These are phyloP conservation scores for Caenorhabditis japonica DNA, from an alignment of 2,888 invertebrate genomes.

Conservation along the genomic window DNA sequence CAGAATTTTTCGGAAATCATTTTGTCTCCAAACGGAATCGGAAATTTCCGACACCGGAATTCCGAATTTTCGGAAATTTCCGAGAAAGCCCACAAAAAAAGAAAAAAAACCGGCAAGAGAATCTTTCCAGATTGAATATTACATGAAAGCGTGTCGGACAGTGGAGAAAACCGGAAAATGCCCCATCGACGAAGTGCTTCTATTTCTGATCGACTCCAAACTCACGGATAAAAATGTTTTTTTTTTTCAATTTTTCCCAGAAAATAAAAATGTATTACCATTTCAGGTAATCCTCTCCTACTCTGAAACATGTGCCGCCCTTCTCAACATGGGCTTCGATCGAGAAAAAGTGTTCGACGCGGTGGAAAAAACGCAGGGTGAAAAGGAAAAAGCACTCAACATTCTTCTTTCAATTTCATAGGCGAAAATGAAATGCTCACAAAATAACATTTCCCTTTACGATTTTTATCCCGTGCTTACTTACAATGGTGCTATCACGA, in stretches of 20 bases:
- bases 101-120: too few species aligned
- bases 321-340: slow-evolving; percentile 61
- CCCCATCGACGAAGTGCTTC: slow-evolving; percentile 40
- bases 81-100: too few species aligned
- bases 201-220: slow-evolving; percentile 53
- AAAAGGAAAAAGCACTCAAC: slow-evolving; percentile 50
- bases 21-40: neutral
- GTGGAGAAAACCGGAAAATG: slow-evolving; percentile 59
- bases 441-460: too few species aligned
- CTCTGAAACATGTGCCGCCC: slow-evolving; percentile 55
- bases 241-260: neutral
- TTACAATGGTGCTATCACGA: too few species aligned
- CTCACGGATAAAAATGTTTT: slow-evolving; percentile 62
- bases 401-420: too few species aligned
- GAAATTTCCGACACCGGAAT: too few species aligned
- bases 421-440: too few species aligned
- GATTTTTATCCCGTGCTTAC: slow-evolving; percentile 8
- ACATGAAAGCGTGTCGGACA: slow-evolving; percentile 63
- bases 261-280: neutral
- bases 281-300: slow-evolving; percentile 56
- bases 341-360: slow-evolving; percentile 43
- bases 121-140: slow-evolving; percentile 66
- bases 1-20: neutral
- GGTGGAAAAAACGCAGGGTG: slow-evolving; percentile 39
- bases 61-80: too few species aligned